Evolutionary conservation across 1,140 invertebrate species (phyloP).

Genomic region (Drosophila aff.): DNA sequence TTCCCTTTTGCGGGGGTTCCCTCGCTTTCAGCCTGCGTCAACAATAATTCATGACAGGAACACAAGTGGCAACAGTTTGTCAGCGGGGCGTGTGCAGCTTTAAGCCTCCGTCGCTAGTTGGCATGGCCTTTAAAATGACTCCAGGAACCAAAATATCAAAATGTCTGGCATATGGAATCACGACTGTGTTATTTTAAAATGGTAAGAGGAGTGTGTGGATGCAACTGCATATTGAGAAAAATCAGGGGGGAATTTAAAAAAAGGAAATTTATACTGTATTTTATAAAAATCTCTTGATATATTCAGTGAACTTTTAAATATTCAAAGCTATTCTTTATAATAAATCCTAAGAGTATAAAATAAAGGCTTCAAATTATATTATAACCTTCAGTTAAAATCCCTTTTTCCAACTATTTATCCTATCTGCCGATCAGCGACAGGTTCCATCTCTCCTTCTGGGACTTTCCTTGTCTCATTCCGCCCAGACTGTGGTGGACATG

Average conservation of each 20-base stretch:
- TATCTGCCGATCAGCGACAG: not conserved
- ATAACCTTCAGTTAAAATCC: no score
- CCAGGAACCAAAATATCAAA: constrained; percentile 54
- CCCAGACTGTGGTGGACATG: not conserved
- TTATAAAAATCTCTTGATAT: not conserved
- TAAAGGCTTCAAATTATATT: no score
- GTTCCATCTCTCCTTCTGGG: not conserved
- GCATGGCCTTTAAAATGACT: constrained; percentile 50
- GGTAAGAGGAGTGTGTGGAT: not conserved
- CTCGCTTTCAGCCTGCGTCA: constrained; percentile 49
- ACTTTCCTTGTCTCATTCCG: not conserved
- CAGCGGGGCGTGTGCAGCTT: constrained; percentile 66
- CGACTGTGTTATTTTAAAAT: not conserved
- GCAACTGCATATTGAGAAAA: not conserved
- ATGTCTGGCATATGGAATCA: constrained; percentile 60
- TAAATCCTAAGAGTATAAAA: no score
- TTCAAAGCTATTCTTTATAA: not conserved
- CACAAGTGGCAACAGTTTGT: constrained; percentile 83
- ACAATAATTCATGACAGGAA: constrained; percentile 78
- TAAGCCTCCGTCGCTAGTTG: constrained; percentile 27
- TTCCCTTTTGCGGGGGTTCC: constrained; percentile 35
- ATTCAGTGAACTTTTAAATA: not conserved
- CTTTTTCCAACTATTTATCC: not conserved
- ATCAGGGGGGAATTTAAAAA: no score
- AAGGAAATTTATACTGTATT: not conserved